These are phyloP conservation scores for Rhabdomys pumilio DNA, from an alignment of 2,797 vertebrate genomes.

Conservation along the genomic window DNA sequence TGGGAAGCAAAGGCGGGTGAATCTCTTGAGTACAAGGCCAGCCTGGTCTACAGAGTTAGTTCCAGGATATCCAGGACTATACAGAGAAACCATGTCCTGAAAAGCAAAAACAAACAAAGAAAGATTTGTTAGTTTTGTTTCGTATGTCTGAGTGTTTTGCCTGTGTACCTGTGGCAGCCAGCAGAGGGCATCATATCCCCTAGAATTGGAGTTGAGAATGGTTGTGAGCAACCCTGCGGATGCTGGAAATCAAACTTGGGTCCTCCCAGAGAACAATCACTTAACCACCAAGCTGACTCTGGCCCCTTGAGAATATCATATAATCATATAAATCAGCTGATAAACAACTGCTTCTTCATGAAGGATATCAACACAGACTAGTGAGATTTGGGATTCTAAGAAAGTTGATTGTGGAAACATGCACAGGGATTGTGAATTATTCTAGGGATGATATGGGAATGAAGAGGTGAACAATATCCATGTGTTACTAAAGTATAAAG, in stretches of 20 bases:
- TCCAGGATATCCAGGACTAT: background rate
- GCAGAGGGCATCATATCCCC: background rate
- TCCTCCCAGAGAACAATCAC: background rate
- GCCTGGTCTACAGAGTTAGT: background rate
- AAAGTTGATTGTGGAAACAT: conserved; percentile 53
- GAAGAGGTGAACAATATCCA: conserved; percentile 24
- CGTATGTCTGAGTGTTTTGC: background rate
- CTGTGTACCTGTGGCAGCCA: background rate
- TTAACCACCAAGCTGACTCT: background rate
- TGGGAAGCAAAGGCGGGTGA: background rate
- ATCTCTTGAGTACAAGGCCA: background rate
- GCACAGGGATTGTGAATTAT: conserved; percentile 59
- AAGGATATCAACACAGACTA: conserved; percentile 1
- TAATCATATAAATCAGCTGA: conserved; percentile 17
- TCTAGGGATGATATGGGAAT: conserved; percentile 14
- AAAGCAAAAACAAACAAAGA: background rate
- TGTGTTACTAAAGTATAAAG: conserved; percentile 64
- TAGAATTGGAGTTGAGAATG: background rate
- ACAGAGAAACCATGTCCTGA: background rate
- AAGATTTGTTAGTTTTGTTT: background rate
- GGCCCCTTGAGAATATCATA: background rate
- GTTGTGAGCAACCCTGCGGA: background rate
- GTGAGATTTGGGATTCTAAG: conserved; percentile 52
- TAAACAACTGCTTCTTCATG: conserved; percentile 8
- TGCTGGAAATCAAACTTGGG: background rate